Conservation (phyloP, 2,797 vertebrate genomes). For the Linurgus olivaceus region DNA sequence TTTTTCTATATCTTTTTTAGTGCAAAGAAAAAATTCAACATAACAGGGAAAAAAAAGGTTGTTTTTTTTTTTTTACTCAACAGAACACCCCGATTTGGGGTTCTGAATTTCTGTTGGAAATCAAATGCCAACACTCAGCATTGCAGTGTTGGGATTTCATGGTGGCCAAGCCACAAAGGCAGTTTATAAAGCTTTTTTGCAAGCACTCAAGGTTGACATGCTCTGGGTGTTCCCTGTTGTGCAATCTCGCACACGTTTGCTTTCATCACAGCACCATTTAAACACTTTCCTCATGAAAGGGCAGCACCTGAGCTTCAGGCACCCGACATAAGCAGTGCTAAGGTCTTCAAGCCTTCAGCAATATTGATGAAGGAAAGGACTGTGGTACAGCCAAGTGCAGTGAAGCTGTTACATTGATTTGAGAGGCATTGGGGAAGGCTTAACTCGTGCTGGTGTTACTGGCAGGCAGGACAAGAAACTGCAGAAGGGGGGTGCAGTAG, state of each 20-base stretch:
- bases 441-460: background rate
- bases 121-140: background rate
- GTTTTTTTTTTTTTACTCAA: background rate
- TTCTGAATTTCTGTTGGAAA: background rate
- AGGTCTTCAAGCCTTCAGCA: background rate
- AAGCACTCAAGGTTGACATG: background rate
- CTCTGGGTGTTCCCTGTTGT: background rate
- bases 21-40: background rate
- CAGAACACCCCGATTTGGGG: background rate
- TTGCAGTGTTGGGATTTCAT: background rate
- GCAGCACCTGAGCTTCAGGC: background rate
- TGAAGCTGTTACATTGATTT: background rate
- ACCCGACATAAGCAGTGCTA: background rate
- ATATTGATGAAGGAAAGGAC: background rate
- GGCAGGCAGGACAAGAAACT: background rate
- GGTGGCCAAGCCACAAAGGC: background rate
- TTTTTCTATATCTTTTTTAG: background rate
- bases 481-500: background rate
- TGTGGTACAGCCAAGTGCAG: background rate
- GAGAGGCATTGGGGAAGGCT: background rate
- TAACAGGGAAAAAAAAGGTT: background rate
- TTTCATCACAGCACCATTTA: background rate
- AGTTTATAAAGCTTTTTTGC: background rate
- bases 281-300: background rate
- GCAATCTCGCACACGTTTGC: background rate